phyloP scores from a whole-genome alignment of 2,888 invertebrate species.

The Apodemia mormo region DNA sequence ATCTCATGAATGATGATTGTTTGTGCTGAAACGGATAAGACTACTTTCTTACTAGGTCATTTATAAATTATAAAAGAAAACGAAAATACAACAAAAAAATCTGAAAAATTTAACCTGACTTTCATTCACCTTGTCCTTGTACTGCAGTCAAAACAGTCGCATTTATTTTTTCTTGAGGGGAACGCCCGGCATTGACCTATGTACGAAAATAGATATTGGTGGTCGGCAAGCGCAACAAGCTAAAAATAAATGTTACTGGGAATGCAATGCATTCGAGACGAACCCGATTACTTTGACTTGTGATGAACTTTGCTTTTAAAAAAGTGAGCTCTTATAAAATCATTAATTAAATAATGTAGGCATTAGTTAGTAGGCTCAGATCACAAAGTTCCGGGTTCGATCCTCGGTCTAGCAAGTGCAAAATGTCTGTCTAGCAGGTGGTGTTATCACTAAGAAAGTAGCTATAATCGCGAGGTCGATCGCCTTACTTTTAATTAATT shows the following conservation, averaged over 20 bases:
- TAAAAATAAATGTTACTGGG: conserved; percentile 26
- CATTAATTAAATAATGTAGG: no score
- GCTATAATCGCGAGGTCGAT: no score
- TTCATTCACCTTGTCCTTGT: conserved; percentile 46
- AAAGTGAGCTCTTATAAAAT: no score
- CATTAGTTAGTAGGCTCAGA: no score
- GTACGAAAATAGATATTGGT: conserved; percentile 54
- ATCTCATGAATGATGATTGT: conserved; percentile 82
- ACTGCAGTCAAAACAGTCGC: conserved; percentile 16
- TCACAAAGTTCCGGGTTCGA: no score
- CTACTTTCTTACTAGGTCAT: conserved; percentile 83
- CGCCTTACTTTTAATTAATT: no score
- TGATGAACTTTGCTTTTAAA: no score
- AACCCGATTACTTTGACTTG: no score
- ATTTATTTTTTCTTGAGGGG: conserved; percentile 39
- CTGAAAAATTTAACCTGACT: conserved; percentile 66
- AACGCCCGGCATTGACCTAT: conserved; percentile 67
- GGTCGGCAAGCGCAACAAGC: conserved; percentile 32
- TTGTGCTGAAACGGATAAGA: conserved; percentile 83
- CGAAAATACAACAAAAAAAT: conserved; percentile 78
- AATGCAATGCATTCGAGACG: no score
- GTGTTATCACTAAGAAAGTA: no score
- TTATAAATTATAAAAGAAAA: conserved; percentile 82
- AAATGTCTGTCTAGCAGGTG: no score
- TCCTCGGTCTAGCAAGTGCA: no score